Percentiles rank a stretch among this genome's conserved stretches.
phyloP scores from a whole-genome alignment of 2,797 vertebrate genomes.

The Loris lydekkerianus region DNA sequence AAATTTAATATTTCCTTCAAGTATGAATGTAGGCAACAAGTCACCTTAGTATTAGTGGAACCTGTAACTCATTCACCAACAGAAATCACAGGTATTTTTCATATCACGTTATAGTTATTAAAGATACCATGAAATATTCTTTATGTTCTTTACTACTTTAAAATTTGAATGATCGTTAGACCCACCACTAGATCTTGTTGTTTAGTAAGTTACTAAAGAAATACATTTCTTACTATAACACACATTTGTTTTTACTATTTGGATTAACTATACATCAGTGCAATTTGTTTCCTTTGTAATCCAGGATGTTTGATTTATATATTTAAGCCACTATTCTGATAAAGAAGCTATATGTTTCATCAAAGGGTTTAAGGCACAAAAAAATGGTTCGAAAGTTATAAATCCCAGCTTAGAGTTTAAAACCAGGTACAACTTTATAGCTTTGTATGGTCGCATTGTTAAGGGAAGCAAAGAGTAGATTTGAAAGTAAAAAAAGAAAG shows the following conservation, averaged over 20 bases:
- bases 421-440: neutral
- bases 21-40: conserved; percentile 37
- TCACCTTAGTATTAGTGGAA: neutral
- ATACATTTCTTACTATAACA: neutral
- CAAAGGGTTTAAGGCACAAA: neutral
- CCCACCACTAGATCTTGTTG: neutral
- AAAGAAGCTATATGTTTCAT: neutral
- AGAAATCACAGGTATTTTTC: conserved; percentile 43
- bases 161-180: conserved; percentile 14
- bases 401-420: neutral
- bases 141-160: conserved; percentile 28
- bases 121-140: conserved; percentile 28
- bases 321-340: conserved; percentile 45
- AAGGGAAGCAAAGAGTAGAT: conserved; percentile 21
- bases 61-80: neutral
- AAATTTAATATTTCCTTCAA: conserved; percentile 48
- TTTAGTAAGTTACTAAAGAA: conserved; percentile 56
- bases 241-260: neutral
- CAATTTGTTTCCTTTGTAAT: conserved; percentile 17
- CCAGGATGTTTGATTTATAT: neutral
- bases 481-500: conserved; percentile 38
- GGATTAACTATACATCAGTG: conserved; percentile 28
- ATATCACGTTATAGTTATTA: neutral
- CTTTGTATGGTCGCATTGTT: neutral
- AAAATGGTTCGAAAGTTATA: conserved; percentile 52